Evolutionary conservation across 2,888 invertebrate species (phyloP).

Genomic region (Trachelus tabidus): DNA sequence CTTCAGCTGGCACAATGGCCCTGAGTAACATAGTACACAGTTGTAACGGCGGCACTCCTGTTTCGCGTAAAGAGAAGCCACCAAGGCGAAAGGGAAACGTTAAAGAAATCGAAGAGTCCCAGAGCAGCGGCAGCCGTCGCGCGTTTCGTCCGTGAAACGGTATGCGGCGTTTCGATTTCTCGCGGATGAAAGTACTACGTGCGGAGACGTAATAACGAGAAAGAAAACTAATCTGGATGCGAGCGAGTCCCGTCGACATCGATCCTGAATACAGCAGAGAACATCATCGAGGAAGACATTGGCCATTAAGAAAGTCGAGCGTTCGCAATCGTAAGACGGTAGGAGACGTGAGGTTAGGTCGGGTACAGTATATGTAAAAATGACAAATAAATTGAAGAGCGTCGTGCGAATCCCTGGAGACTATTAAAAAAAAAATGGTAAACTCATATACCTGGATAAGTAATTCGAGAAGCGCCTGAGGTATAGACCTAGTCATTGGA

Average conservation of each 20-base stretch:
- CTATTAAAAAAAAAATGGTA: no score
- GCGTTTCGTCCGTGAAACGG: neutral
- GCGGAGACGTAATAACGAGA: neutral
- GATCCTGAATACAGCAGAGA: neutral
- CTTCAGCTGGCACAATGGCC: no score
- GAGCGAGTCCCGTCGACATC: neutral
- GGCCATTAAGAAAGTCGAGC: neutral
- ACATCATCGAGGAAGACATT: neutral
- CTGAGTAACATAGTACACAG: no score
- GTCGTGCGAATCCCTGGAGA: no score
- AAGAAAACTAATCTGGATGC: constrained; percentile 7
- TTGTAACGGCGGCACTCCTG: no score
- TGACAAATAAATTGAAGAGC: no score
- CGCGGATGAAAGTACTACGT: neutral
- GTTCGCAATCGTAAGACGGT: no score
- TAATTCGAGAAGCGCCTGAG: neutral
- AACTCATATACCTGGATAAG: neutral
- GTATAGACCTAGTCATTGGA: neutral
- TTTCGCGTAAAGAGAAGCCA: neutral
- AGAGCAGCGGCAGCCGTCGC: neutral
- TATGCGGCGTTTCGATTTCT: constrained; percentile 6
- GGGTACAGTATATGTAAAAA: neutral
- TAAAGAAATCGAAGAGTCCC: neutral
- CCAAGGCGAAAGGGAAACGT: neutral
- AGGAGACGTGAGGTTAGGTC: neutral